Evolutionary conservation across 2,113 vertebrate species (phyloP).

Genomic region (Cathartes aura): DNA sequence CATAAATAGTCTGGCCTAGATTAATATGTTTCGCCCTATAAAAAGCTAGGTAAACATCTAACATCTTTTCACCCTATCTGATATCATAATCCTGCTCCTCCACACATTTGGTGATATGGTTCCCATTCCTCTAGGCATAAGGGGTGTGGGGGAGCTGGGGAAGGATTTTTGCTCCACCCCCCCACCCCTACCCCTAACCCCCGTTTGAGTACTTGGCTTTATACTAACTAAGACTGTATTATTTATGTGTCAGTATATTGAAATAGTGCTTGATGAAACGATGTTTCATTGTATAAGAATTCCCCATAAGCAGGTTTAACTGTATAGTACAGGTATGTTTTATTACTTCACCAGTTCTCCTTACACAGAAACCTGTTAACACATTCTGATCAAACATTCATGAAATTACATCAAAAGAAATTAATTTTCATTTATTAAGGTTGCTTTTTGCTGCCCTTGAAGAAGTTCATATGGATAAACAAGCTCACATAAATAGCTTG

Average conservation of each 20-base stretch:
- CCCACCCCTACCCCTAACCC: too few species aligned
- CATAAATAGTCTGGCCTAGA: background rate
- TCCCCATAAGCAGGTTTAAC: background rate
- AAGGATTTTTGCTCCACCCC: background rate
- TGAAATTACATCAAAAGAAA: slow-evolving; percentile 72
- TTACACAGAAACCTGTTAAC: slow-evolving; percentile 37
- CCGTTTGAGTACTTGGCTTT: background rate
- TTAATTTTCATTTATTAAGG: slow-evolving; percentile 73
- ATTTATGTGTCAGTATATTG: background rate
- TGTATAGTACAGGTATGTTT: background rate
- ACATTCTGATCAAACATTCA: slow-evolving; percentile 72
- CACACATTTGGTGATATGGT: background rate
- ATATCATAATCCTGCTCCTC: background rate
- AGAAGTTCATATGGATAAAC: slow-evolving; percentile 70
- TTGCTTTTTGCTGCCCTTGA: slow-evolving; percentile 62
- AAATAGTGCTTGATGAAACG: background rate
- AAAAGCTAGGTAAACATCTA: background rate
- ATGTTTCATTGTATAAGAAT: background rate
- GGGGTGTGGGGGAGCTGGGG: background rate
- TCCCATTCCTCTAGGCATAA: background rate
- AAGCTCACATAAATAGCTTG: slow-evolving; percentile 67
- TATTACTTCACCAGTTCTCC: slow-evolving; percentile 48
- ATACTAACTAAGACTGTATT: background rate
- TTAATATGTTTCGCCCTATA: background rate
- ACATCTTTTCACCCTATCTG: background rate